Evolutionary conservation across 2,797 vertebrate species (phyloP).

Genomic region (Manis pentadactyla): DNA sequence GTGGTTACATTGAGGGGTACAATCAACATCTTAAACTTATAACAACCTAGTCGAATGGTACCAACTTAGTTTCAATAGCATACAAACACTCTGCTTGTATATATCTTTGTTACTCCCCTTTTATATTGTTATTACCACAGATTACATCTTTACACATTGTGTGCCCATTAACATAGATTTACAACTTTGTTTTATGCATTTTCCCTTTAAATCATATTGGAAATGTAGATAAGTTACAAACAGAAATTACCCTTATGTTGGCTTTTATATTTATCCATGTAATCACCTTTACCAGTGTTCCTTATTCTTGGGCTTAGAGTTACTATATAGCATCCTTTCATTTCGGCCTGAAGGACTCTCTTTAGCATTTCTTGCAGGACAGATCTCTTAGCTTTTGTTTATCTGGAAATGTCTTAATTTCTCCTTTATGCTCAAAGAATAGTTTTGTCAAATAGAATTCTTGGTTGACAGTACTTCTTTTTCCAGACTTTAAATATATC

Average conservation of each 20-base stretch:
- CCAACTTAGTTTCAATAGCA: background rate
- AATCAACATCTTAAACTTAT: background rate
- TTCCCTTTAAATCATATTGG: background rate
- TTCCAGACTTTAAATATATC: background rate
- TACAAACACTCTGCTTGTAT: background rate
- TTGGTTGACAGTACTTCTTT: background rate
- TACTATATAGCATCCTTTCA: background rate
- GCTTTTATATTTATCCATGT: background rate
- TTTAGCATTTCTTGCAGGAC: background rate
- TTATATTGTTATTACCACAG: background rate
- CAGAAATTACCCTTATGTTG: background rate
- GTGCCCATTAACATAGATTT: background rate
- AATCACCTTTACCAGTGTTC: background rate
- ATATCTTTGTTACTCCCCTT: background rate
- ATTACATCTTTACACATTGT: background rate
- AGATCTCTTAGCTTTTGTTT: background rate
- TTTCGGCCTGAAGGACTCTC: background rate
- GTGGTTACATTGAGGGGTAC: background rate
- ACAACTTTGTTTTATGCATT: background rate
- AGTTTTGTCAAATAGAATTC: background rate
- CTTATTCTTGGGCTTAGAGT: background rate
- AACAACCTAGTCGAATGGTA: background rate
- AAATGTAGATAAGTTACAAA: background rate
- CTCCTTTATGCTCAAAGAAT: background rate
- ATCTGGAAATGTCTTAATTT: background rate